phyloP scores from a whole-genome alignment of 2,113 vertebrate species.

The Sinocyclocheilus grahami region DNA sequence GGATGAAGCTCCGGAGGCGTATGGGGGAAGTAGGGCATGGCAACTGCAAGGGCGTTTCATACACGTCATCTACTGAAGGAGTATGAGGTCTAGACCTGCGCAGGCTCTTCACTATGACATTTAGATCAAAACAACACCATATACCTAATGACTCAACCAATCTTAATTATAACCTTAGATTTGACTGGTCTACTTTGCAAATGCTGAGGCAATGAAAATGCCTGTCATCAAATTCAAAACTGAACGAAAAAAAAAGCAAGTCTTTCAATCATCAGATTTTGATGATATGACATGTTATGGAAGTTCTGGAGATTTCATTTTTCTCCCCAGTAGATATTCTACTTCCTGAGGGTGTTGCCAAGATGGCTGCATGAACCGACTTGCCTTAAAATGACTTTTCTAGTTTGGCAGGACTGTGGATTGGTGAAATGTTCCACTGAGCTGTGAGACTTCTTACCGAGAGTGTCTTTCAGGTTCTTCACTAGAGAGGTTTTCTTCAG shows the following conservation, averaged over 20 bases:
- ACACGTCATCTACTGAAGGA: background rate
- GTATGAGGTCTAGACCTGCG: slow-evolving; percentile 3
- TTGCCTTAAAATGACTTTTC: background rate
- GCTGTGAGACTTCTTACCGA: slow-evolving; percentile 80
- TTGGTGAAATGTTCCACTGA: no score
- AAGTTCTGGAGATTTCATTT: background rate
- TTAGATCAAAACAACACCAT: slow-evolving; percentile 3
- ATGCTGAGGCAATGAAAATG: background rate
- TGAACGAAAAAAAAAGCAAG: background rate
- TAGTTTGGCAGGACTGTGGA: no score
- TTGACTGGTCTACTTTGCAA: background rate
- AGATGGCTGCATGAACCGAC: background rate
- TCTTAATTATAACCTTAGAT: background rate
- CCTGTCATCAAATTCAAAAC: background rate
- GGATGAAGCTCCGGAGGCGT: background rate
- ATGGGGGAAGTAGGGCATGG: slow-evolving; percentile 37
- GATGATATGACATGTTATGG: background rate
- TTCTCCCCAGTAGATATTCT: background rate
- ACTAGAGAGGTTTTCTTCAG: slow-evolving; percentile 97
- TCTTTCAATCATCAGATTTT: background rate
- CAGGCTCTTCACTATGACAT: background rate
- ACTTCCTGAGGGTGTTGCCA: background rate
- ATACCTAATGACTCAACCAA: background rate
- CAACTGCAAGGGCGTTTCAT: slow-evolving; percentile 15
- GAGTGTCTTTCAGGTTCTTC: slow-evolving; percentile 96